Percentiles rank a stretch among this genome's conserved stretches.
phyloP scores from a whole-genome alignment of 2,888 invertebrate species.

The Phyllotreta cruciferae region DNA sequence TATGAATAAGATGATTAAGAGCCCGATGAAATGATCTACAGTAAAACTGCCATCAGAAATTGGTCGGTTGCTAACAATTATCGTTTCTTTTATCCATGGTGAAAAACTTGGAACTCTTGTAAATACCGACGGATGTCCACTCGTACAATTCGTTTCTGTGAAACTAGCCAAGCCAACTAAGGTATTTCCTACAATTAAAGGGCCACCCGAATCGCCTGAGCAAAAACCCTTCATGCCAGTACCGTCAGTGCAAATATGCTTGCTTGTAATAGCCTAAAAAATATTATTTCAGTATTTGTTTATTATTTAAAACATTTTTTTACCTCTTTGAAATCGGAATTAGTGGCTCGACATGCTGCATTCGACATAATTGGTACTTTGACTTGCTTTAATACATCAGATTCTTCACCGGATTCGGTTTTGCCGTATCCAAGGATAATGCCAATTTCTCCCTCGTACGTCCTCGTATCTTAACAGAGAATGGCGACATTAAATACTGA shows the following conservation, averaged over 20 bases:
- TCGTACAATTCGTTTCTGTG: constrained; percentile 30
- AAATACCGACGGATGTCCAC: constrained; percentile 38
- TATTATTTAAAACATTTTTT: background rate
- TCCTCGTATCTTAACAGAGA: too few species aligned
- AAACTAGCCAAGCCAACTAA: constrained; percentile 44
- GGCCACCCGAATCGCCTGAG: constrained; percentile 42
- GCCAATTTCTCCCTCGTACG: constrained; percentile 19
- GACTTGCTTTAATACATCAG: constrained; percentile 30
- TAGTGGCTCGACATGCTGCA: constrained; percentile 22
- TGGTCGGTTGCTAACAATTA: too few species aligned
- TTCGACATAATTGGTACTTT: constrained; percentile 33
- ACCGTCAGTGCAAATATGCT: constrained; percentile 39
- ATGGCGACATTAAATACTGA: too few species aligned
- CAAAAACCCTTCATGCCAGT: constrained; percentile 37
- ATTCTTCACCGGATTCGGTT: constrained; percentile 23
- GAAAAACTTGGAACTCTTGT: constrained; percentile 36
- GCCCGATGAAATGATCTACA: too few species aligned
- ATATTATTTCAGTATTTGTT: background rate
- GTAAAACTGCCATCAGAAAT: too few species aligned
- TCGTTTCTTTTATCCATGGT: constrained; percentile 31
- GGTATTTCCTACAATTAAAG: constrained; percentile 36
- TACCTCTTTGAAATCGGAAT: background rate
- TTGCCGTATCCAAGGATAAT: constrained; percentile 37
- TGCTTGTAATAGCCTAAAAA: constrained; percentile 28
- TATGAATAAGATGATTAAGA: too few species aligned